Percentiles rank a stretch among this genome's conserved stretches.
Evolutionary conservation across 2,888 invertebrate genomes (phyloP).

Genomic region (Elysia crispata): DNA sequence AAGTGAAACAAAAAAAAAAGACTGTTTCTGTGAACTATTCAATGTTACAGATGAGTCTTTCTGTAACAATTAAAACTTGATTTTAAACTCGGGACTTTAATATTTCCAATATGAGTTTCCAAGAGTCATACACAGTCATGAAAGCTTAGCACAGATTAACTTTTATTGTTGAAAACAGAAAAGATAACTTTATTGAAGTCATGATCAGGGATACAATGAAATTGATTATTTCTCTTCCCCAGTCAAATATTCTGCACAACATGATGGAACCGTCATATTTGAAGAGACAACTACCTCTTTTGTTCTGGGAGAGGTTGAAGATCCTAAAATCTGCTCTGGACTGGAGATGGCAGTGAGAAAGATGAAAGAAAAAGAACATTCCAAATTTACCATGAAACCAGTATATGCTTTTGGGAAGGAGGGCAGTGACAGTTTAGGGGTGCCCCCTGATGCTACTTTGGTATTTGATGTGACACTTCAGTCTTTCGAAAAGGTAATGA

Average conservation of each 20-base stretch:
- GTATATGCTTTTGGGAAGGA: slow-evolving; percentile 87
- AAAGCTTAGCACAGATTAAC: too few relatives aligned
- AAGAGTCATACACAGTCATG: too few relatives aligned
- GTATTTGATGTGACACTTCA: slow-evolving; percentile 88
- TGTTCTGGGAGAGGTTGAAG: slow-evolving; percentile 89
- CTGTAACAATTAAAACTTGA: too few relatives aligned
- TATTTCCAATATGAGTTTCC: too few relatives aligned
- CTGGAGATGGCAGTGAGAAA: slow-evolving; percentile 80
- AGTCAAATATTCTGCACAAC: slow-evolving; percentile 87
- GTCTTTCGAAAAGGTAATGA: slow-evolving; percentile 87
- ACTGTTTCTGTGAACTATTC: too few relatives aligned
- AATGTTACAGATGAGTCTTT: too few relatives aligned
- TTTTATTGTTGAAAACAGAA: too few relatives aligned
- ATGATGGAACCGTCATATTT: slow-evolving; percentile 82
- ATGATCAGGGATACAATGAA: not conserved
- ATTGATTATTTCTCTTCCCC: slow-evolving; percentile 69
- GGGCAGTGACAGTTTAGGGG: slow-evolving; percentile 84
- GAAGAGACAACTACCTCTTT: slow-evolving; percentile 91
- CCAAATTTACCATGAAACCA: slow-evolving; percentile 82
- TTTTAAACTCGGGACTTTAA: too few relatives aligned
- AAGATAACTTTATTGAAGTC: not conserved
- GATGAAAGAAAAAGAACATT: slow-evolving; percentile 88
- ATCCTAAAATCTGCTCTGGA: slow-evolving; percentile 87
- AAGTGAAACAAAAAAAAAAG: too few relatives aligned
- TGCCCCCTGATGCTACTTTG: slow-evolving; percentile 86